A percentile compares a stretch with the other conserved stretches of the same genome.
Evolutionary conservation across 2,797 vertebrate genomes (phyloP).

Genomic region (Scyliorhinus canicula): DNA sequence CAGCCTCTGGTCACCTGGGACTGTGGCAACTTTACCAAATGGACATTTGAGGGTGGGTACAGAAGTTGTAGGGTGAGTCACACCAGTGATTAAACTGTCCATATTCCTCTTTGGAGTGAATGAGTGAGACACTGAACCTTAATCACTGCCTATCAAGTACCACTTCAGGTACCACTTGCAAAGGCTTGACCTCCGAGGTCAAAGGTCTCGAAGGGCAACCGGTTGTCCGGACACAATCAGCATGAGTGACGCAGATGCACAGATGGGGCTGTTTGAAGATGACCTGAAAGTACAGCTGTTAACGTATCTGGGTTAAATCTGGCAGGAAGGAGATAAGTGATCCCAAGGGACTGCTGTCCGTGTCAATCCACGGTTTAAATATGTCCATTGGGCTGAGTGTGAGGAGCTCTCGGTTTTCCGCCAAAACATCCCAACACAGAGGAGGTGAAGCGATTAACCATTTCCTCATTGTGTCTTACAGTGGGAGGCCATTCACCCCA

Average conservation of each 20-base stretch:
- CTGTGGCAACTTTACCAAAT: too few species aligned
- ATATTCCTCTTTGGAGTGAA: neutral
- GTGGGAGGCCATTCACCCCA: neutral
- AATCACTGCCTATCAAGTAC: neutral
- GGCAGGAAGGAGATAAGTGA: neutral
- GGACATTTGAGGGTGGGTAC: neutral
- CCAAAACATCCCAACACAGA: neutral
- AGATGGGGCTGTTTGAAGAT: neutral
- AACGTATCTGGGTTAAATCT: neutral
- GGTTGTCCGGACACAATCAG: slow-evolving; percentile 21
- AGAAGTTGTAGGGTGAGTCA: neutral
- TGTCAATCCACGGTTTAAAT: neutral
- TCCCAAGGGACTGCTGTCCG: neutral
- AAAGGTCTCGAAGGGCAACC: neutral
- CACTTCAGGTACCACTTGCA: neutral
- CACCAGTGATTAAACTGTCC: neutral
- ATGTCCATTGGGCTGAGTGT: neutral
- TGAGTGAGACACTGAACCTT: too few species aligned
- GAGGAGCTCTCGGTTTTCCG: neutral
- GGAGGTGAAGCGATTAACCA: neutral
- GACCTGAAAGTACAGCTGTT: neutral
- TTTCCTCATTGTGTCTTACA: too few species aligned
- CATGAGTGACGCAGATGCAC: neutral
- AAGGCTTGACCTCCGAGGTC: neutral
- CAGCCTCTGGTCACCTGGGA: too few species aligned